Evolutionary conservation across 2,113 vertebrate genomes (phyloP).

Genomic region (Pachypanchax playfairii): DNA sequence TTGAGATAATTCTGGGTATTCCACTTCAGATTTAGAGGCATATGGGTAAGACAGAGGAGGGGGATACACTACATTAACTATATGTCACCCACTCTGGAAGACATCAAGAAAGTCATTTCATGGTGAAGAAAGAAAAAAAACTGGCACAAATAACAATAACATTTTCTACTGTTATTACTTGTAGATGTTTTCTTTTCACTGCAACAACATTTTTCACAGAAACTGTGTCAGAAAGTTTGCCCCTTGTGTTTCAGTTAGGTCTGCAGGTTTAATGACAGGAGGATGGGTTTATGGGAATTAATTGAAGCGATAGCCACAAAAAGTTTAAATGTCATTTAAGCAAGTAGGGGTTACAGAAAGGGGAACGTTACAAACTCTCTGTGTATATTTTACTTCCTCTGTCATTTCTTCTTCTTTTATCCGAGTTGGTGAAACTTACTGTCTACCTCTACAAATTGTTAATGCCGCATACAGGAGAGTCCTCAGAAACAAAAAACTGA

Average conservation of each 20-base stretch:
- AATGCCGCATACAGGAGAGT: not conserved
- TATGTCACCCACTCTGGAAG: slow-evolving; percentile 66
- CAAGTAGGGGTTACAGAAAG: not conserved
- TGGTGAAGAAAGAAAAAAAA: slow-evolving; percentile 42
- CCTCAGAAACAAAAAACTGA: not conserved
- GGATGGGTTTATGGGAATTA: not conserved
- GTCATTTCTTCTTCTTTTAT: not conserved
- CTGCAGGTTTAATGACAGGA: slow-evolving; percentile 1
- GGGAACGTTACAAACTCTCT: not conserved
- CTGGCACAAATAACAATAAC: slow-evolving; percentile 52
- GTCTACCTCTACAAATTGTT: not conserved
- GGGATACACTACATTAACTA: slow-evolving; percentile 73
- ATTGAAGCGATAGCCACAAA: not conserved
- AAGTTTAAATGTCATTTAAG: not conserved
- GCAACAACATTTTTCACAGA: slow-evolving; percentile 12
- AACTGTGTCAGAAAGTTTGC: slow-evolving; percentile 17
- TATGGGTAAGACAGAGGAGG: slow-evolving; percentile 60
- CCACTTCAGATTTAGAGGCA: slow-evolving; percentile 67
- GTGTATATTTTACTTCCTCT: not conserved
- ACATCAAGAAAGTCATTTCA: slow-evolving; percentile 67
- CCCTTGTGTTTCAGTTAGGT: slow-evolving; percentile 11
- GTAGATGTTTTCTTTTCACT: slow-evolving; percentile 30
- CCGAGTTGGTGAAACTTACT: not conserved
- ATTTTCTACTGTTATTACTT: slow-evolving; percentile 28
- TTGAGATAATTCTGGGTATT: slow-evolving; percentile 74